Percentiles rank a stretch among this genome's conserved stretches.
Evolutionary conservation across 1,140 invertebrate species (phyloP).

Genomic region (Drosophila simulans): DNA sequence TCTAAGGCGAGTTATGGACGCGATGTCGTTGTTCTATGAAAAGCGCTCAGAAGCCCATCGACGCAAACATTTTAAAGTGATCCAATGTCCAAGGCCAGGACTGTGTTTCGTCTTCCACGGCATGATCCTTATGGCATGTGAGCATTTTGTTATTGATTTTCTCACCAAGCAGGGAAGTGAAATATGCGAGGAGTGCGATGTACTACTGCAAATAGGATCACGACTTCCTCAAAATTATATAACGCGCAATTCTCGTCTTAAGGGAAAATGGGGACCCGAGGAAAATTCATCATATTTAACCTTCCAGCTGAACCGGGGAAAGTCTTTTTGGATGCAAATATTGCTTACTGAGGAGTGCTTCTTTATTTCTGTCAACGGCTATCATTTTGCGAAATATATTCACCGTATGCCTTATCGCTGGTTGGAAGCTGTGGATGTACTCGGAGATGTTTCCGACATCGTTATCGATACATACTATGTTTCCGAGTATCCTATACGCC

Average conservation of each 20-base stretch:
- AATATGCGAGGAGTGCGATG: slow-evolving; percentile 84
- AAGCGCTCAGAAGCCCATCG: slow-evolving; percentile 32
- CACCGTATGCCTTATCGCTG: slow-evolving; percentile 87
- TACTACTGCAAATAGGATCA: slow-evolving; percentile 91
- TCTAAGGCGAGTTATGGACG: slow-evolving; percentile 39
- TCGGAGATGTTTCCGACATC: slow-evolving; percentile 55
- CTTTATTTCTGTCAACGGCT: slow-evolving; percentile 88
- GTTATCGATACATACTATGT: slow-evolving; percentile 48
- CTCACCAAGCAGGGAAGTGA: slow-evolving; percentile 3
- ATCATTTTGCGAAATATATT: slow-evolving; percentile 88
- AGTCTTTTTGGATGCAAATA: slow-evolving; percentile 84
- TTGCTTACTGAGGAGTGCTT: slow-evolving; percentile 82
- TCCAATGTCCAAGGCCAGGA: slow-evolving; percentile 41
- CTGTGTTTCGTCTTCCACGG: slow-evolving; percentile 65
- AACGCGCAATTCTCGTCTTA: slow-evolving; percentile 88
- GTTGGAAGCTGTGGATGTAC: slow-evolving; percentile 74
- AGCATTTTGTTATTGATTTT: slow-evolving; percentile 64
- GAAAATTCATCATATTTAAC: slow-evolving; percentile 85
- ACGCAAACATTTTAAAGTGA: slow-evolving; percentile 33
- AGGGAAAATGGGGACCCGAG: slow-evolving; percentile 87
- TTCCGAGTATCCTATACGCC: slow-evolving; percentile 60
- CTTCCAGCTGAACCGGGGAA: slow-evolving; percentile 77
- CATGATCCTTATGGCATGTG: slow-evolving; percentile 46
- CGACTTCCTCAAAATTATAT: slow-evolving; percentile 89
- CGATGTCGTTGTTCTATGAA: slow-evolving; percentile 63